Evolutionary conservation across 2,797 vertebrate genomes (phyloP), one percentile per base, ranked within the genome.

Genomic region (Heliangelus exortis): DNA sequence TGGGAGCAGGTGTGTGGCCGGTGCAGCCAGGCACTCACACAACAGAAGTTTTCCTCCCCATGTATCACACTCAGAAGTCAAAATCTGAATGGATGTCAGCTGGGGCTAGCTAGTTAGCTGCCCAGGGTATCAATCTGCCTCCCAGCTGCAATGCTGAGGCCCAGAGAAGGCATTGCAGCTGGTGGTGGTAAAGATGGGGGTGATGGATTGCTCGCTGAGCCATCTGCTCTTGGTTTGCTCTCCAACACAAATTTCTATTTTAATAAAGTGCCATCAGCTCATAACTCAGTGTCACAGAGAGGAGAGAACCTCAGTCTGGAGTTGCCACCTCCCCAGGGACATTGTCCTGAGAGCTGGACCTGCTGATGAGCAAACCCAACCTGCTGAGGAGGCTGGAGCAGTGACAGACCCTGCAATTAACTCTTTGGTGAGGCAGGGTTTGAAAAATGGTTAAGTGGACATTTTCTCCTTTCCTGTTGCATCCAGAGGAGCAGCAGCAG

Each of bases 181-280:
- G 62, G 71, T 92, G 45, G 87, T 0, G 6, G 68, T 41, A 23
- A 31, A 10, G 78, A 33, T 5, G 53, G 84, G 73, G 31, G 66
- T 82, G 96, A 96, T 82, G 87, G 93, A 93, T 95, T 4, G 45
- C 71, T 55, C 12, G 23, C 57, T 19, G 3, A 81, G 78, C 92
- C 85, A 16, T 92, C 89, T 88, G 94, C 84, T 73, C 78, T 13
- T 14, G 6, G 55, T 83, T 83, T 22, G 68, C 84, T 72, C 91
- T 93, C 91, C 76, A 68, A 9, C 8, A 36, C 51, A 55, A 93
- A 94, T 78, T 4, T n/a, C 54, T 84, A n/a, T 68, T 93, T 92
- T 81, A 91, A 91, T 83, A 51, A 90, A 91, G 83, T 48, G 80
- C 91, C n/a, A 1, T 10, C 36, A 67, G 87, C 91, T 95, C 92